A percentile compares a stretch with the other conserved stretches of the same genome.
Conservation (phyloP, 2,888 invertebrate species). For the Lepidochrysops patricia region DNA sequence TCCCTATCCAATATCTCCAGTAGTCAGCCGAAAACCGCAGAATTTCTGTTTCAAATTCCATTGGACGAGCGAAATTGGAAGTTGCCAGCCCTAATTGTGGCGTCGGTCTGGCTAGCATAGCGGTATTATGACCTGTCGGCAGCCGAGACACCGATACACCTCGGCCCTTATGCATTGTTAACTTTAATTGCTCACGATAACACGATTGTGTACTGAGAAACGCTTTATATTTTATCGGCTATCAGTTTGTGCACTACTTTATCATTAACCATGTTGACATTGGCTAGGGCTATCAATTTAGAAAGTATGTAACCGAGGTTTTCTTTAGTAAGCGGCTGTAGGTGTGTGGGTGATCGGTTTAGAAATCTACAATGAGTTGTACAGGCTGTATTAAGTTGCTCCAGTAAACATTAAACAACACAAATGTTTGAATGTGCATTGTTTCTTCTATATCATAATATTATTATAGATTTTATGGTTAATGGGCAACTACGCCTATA, state of each 20-base stretch:
- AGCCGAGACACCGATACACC: slow-evolving; percentile 6
- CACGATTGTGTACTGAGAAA: not conserved
- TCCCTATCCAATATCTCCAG: not conserved
- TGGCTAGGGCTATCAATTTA: not conserved
- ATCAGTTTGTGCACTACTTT: not conserved
- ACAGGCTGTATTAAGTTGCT: too few relatives aligned
- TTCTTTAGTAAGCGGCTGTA: too few relatives aligned
- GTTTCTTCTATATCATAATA: not conserved
- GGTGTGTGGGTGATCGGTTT: too few relatives aligned
- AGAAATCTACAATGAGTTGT: too few relatives aligned
- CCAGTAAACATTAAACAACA: too few relatives aligned
- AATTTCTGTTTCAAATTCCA: not conserved
- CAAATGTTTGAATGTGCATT: not conserved
- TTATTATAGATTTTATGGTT: not conserved
- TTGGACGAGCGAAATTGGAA: slow-evolving; percentile 7
- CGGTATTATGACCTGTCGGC: slow-evolving; percentile 54
- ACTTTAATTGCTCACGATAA: slow-evolving; percentile 9
- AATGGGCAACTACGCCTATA: slow-evolving; percentile 13
- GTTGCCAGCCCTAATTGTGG: slow-evolving; percentile 27
- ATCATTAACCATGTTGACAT: not conserved
- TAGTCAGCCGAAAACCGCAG: not conserved
- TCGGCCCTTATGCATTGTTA: slow-evolving; percentile 11
- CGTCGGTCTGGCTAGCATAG: slow-evolving; percentile 55
- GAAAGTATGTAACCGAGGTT: too few relatives aligned
- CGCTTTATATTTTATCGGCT: slow-evolving; percentile 4